phyloP scores from a whole-genome alignment of 1,140 invertebrate species.

The Radopholus similis region DNA sequence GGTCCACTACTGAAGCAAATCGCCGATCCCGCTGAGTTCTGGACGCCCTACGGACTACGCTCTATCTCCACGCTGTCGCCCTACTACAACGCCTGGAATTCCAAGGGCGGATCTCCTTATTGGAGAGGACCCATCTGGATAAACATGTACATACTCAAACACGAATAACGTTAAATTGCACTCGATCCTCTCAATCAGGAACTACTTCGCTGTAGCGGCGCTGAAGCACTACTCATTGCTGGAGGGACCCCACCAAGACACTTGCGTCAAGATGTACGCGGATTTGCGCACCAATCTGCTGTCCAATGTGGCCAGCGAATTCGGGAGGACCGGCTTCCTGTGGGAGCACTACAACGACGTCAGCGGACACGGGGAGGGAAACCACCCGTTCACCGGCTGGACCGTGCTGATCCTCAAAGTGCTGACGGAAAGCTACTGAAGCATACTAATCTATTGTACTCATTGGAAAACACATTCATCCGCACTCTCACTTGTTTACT shows the following conservation, averaged over 20 bases:
- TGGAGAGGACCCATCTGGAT: slow-evolving; percentile 97
- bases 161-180: background rate
- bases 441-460: too few species aligned
- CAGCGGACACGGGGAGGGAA: slow-evolving; percentile 82
- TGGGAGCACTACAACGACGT: slow-evolving; percentile 95
- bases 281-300: slow-evolving; percentile 78
- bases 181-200: slow-evolving; percentile 61
- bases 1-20: slow-evolving; percentile 76
- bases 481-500: too few species aligned
- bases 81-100: slow-evolving; percentile 85
- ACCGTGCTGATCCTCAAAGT: slow-evolving; percentile 6
- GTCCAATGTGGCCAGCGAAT: slow-evolving; percentile 79
- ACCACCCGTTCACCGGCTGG: slow-evolving; percentile 14
- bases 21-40: slow-evolving; percentile 71
- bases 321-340: slow-evolving; percentile 80
- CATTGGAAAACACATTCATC: too few species aligned
- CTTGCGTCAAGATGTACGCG: slow-evolving; percentile 71
- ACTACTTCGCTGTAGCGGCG: slow-evolving; percentile 81
- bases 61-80: slow-evolving; percentile 81
- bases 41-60: slow-evolving; percentile 85
- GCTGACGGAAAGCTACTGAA: slow-evolving; percentile 7
- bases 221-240: slow-evolving; percentile 72
- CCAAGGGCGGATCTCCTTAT: slow-evolving; percentile 93
- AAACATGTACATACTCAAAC: slow-evolving; percentile 68
- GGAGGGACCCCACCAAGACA: slow-evolving; percentile 70